Evolutionary conservation across 2,888 invertebrate species (phyloP).

Genomic region (Cacoxenus indagator): DNA sequence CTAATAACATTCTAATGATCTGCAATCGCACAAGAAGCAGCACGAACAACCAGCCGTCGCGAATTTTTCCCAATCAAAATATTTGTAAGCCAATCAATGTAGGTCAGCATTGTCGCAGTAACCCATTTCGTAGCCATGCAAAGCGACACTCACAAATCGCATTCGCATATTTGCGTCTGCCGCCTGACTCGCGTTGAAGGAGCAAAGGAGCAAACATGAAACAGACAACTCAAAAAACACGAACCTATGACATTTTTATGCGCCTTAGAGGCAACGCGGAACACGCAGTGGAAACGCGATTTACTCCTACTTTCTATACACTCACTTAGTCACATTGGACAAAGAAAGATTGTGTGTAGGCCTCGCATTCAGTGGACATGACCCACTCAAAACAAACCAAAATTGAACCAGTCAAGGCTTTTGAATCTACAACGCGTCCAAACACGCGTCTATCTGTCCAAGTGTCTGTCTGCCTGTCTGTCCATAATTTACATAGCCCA

Average conservation of each 20-base stretch:
- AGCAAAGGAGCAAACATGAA: background rate
- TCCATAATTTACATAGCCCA: slow-evolving; percentile 6
- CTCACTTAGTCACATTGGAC: background rate
- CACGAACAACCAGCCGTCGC: background rate
- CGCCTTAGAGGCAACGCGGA: slow-evolving; percentile 6
- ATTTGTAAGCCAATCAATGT: slow-evolving; percentile 7
- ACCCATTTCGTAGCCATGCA: slow-evolving; percentile 11
- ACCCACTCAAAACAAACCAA: background rate
- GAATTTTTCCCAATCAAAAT: slow-evolving; percentile 15
- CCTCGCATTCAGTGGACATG: background rate
- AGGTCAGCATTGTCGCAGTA: slow-evolving; percentile 13
- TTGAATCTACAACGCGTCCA: background rate
- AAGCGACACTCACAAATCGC: background rate
- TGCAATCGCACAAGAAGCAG: background rate
- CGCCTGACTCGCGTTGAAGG: background rate
- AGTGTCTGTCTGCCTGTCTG: background rate
- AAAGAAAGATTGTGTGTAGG: background rate
- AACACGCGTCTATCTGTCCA: background rate
- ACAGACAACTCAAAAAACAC: background rate
- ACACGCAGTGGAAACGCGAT: background rate
- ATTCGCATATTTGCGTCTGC: slow-evolving; percentile 6
- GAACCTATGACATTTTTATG: slow-evolving; percentile 10
- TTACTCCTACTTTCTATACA: slow-evolving; percentile 20
- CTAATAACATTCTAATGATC: slow-evolving; percentile 12
- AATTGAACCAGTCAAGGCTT: background rate